A percentile compares a stretch with the other conserved stretches of the same genome.
Conservation (phyloP, 2,888 invertebrate species). For the Papilio gigon region DNA sequence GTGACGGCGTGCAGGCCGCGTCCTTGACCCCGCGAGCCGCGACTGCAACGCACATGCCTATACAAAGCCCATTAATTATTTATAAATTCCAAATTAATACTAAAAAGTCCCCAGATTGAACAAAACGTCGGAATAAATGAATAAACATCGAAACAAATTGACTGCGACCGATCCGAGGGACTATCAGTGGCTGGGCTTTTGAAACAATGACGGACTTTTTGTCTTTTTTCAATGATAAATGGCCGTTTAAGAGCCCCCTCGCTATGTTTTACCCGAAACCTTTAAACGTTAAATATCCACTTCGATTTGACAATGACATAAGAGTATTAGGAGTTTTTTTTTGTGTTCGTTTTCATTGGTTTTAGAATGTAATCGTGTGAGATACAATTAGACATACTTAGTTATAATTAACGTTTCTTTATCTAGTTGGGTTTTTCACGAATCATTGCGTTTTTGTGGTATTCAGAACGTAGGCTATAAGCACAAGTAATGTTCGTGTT, state of each 20-base stretch:
- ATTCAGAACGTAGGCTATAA: neutral
- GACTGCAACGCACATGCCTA: constrained; percentile 57
- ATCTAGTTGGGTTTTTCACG: neutral
- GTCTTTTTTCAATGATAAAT: constrained; percentile 45
- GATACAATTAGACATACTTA: constrained; percentile 2
- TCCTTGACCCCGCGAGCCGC: constrained; percentile 68
- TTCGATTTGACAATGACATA: constrained; percentile 37
- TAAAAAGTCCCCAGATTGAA: constrained; percentile 65
- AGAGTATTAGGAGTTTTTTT: constrained; percentile 11
- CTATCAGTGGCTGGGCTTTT: constrained; percentile 44
- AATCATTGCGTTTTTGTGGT: neutral
- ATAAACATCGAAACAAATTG: constrained; percentile 74
- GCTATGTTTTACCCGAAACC: constrained; percentile 37
- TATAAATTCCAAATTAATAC: constrained; percentile 77
- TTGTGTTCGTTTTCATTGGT: constrained; percentile 3
- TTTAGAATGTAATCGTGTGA: neutral
- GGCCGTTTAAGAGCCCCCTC: constrained; percentile 43
- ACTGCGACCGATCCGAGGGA: constrained; percentile 53
- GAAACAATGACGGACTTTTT: constrained; percentile 48
- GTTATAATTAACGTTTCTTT: constrained; percentile 14
- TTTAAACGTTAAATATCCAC: constrained; percentile 39
- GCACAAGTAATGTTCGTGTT: neutral
- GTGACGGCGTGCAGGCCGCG: constrained; percentile 57
- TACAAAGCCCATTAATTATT: constrained; percentile 70
- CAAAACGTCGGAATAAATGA: constrained; percentile 73